Conservation (phyloP, 2,113 vertebrate species). For the Aphyosemion australe region DNA sequence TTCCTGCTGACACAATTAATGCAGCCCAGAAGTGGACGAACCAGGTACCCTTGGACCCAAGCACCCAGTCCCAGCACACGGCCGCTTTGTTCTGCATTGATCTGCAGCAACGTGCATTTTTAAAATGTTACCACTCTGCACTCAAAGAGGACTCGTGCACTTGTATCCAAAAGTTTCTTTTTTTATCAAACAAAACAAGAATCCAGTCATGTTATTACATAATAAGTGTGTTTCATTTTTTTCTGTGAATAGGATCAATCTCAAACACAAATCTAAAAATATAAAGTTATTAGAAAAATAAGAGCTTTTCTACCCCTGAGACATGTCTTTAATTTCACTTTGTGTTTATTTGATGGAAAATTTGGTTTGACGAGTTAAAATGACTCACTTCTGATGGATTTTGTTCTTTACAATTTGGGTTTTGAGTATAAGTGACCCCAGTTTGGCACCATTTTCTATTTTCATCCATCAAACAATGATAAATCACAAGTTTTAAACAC, state of each 20-base stretch:
- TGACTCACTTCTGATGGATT: no score
- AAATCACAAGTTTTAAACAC: no score
- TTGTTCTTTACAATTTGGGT: no score
- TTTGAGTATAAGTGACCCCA: no score
- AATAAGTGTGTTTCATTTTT: background rate
- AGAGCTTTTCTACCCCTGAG: background rate
- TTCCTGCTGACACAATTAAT: conserved; percentile 61
- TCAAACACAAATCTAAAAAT: background rate
- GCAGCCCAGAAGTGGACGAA: conserved; percentile 57
- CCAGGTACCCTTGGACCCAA: conserved; percentile 52
- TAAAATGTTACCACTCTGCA: conserved; percentile 55
- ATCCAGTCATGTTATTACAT: background rate
- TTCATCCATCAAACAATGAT: no score
- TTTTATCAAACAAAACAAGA: background rate
- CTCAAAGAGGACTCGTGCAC: conserved; percentile 42
- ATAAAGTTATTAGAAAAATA: background rate
- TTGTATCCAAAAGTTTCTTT: conserved; percentile 26
- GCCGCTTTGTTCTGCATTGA: conserved; percentile 53
- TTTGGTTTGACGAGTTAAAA: no score
- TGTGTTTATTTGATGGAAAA: no score
- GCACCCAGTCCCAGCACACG: conserved; percentile 37
- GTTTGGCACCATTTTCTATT: no score
- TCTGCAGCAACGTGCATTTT: conserved; percentile 36
- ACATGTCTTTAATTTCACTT: background rate
- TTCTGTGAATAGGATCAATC: background rate